Percentiles rank a stretch among this genome's conserved stretches.
Conservation (phyloP, 2,888 invertebrate species). For the Microctonus aethiopoides region DNA sequence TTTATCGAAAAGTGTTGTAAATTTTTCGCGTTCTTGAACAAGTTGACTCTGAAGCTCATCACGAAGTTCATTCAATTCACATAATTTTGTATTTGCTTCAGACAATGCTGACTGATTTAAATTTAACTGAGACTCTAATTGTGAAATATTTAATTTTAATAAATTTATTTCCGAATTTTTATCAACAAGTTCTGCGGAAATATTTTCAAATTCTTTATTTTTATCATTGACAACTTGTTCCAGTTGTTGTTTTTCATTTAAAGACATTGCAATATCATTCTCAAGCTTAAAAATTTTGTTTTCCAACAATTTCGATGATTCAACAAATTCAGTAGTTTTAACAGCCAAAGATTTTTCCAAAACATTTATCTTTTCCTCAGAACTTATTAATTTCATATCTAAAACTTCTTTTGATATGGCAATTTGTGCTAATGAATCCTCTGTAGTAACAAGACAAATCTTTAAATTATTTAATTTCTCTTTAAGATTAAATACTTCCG, state of each 20-base stretch:
- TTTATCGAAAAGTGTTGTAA: constrained; percentile 34
- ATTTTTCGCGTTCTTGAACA: constrained; percentile 52
- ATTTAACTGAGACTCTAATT: neutral
- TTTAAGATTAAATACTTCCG: constrained; percentile 9
- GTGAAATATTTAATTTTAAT: neutral
- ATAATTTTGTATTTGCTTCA: constrained; percentile 47
- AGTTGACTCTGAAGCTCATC: constrained; percentile 54
- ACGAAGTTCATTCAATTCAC: constrained; percentile 44
- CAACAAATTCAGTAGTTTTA: neutral
- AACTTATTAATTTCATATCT: constrained; percentile 7
- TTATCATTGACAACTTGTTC: constrained; percentile 48
- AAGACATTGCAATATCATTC: constrained; percentile 15
- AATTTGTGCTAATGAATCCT: constrained; percentile 10
- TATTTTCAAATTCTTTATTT: constrained; percentile 50
- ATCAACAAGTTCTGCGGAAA: neutral
- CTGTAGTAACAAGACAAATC: constrained; percentile 11
- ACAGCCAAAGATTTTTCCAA: neutral
- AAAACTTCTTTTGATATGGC: constrained; percentile 15
- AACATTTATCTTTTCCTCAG: constrained; percentile 1
- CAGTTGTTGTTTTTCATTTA: constrained; percentile 45
- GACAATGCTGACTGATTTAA: constrained; percentile 40
- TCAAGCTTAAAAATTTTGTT: neutral
- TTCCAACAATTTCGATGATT: neutral
- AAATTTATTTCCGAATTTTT: neutral
- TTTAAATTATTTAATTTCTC: constrained; percentile 16